Conservation (phyloP, 2,888 invertebrate genomes). For the Drosophila melanocephala region DNA sequence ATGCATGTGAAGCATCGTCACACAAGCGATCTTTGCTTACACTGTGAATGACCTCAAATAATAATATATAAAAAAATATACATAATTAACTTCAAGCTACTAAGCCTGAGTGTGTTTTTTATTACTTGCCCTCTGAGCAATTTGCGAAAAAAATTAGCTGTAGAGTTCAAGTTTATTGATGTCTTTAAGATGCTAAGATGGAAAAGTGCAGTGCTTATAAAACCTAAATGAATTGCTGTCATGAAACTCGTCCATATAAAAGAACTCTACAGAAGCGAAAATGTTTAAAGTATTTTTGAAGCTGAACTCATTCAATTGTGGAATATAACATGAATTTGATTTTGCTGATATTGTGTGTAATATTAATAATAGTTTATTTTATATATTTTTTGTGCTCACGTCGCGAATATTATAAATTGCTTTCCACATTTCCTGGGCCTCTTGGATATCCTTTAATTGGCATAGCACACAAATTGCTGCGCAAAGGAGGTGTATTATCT, state of each 20-base stretch:
- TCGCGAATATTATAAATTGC: slow-evolving; percentile 14
- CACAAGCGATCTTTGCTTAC: background rate
- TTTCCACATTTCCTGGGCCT: slow-evolving; percentile 7
- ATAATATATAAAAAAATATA: background rate
- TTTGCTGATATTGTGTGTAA: background rate
- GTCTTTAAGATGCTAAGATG: background rate
- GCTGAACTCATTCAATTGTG: background rate
- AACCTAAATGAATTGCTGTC: background rate
- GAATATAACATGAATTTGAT: slow-evolving; percentile 1
- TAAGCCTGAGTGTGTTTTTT: background rate
- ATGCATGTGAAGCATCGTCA: background rate
- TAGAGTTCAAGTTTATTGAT: slow-evolving; percentile 1
- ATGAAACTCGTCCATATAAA: background rate
- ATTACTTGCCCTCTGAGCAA: background rate
- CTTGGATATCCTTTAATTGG: slow-evolving; percentile 24
- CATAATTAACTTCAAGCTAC: background rate
- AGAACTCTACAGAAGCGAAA: background rate
- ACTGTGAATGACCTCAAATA: background rate
- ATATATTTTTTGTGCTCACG: slow-evolving; percentile 16
- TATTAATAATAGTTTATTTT: background rate
- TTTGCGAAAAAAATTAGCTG: background rate
- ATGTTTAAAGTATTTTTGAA: background rate
- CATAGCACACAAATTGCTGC: slow-evolving; percentile 4
- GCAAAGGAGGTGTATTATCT: background rate
- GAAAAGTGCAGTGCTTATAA: slow-evolving; percentile 2